Percentiles rank a stretch among this genome's conserved stretches.
Evolutionary conservation across 2,888 invertebrate species (phyloP).

Genomic region (Drosophila putrida): DNA sequence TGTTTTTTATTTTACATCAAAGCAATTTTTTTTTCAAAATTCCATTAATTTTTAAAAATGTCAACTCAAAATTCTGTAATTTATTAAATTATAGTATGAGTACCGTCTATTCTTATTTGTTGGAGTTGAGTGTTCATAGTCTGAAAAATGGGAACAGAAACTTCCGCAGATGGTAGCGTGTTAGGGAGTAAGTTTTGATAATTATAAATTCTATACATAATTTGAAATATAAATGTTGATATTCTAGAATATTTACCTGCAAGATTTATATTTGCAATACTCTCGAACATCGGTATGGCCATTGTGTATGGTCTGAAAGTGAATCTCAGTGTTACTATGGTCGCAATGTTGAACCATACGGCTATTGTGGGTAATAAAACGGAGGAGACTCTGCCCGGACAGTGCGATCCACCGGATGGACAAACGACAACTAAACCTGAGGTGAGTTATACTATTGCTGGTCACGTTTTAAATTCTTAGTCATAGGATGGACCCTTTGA

Average conservation of each 20-base stretch:
- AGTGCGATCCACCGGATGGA: not conserved
- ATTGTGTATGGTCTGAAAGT: conserved; percentile 93
- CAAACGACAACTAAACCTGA: conserved; percentile 57
- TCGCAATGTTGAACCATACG: conserved; percentile 93
- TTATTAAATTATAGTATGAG: not conserved
- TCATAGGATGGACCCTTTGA: conserved; percentile 90
- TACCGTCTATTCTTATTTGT: not conserved
- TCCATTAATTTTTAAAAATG: too few species aligned
- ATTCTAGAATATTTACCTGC: conserved; percentile 87
- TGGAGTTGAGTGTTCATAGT: too few species aligned
- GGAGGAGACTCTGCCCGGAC: not conserved
- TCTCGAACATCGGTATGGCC: conserved; percentile 92
- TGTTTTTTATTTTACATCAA: too few species aligned
- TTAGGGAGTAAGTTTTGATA: not conserved
- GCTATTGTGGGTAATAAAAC: conserved; percentile 79
- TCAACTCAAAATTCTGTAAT: not conserved
- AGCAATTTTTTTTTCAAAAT: too few species aligned
- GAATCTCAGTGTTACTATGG: conserved; percentile 92
- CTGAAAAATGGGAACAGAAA: not conserved
- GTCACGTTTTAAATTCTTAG: not conserved
- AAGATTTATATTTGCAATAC: conserved; percentile 90
- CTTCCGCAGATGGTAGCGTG: not conserved
- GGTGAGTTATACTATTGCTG: conserved; percentile 42
- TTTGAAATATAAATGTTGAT: conserved; percentile 58
- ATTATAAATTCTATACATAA: too few species aligned